Percentiles rank a stretch among this genome's conserved stretches.
phyloP scores from a whole-genome alignment of 2,797 vertebrate species.

The Scleropages formosus region DNA sequence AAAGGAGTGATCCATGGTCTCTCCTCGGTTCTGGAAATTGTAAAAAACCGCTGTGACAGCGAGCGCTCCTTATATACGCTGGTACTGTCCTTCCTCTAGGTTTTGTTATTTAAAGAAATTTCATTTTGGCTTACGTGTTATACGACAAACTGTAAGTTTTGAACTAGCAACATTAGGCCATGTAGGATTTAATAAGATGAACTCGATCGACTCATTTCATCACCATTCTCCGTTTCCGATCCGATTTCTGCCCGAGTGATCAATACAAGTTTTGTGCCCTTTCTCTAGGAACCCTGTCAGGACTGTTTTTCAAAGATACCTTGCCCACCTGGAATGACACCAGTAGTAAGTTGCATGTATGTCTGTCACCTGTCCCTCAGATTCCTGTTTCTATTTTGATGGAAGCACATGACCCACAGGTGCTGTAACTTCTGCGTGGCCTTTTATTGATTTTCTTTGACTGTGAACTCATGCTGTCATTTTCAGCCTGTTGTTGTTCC shows the following conservation, averaged over 20 bases:
- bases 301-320: slow-evolving; percentile 53
- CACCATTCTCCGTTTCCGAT: background rate
- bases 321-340: slow-evolving; percentile 69
- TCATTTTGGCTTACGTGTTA: background rate
- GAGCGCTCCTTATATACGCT: slow-evolving; percentile 19
- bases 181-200: background rate
- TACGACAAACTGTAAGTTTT: background rate
- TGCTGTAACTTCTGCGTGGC: background rate
- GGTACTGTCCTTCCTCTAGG: background rate
- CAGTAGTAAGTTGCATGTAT: slow-evolving; percentile 55
- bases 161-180: background rate
- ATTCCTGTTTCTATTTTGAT: background rate
- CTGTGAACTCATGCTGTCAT: background rate
- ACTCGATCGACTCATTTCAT: background rate
- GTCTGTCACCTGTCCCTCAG: background rate
- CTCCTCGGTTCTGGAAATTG: slow-evolving; percentile 77
- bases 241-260: background rate
- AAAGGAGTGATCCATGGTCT: slow-evolving; percentile 86
- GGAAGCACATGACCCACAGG: background rate
- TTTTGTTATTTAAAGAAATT: background rate
- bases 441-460: background rate
- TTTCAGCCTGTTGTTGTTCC: slow-evolving; percentile 6
- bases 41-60: slow-evolving; percentile 84
- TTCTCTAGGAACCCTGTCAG: slow-evolving; percentile 57
- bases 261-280: background rate